Percentiles rank a stretch among this genome's conserved stretches.
Evolutionary conservation across 2,113 vertebrate species (phyloP).

Genomic region (Cercopithecus mona): DNA sequence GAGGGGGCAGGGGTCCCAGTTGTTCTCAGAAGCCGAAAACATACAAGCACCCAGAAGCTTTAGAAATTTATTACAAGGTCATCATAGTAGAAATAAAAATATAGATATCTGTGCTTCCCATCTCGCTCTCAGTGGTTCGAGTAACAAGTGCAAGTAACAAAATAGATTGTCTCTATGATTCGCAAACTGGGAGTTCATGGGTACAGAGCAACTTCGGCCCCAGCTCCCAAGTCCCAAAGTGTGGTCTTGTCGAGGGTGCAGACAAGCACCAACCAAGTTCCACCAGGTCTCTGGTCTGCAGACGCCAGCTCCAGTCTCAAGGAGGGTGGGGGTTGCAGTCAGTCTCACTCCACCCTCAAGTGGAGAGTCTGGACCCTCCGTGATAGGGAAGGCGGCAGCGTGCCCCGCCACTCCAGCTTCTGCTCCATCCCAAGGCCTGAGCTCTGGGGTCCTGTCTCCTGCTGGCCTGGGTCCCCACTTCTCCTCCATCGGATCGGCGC

Average conservation of each 20-base stretch:
- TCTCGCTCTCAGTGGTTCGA: neutral
- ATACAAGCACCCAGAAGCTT: neutral
- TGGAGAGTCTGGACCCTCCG: neutral
- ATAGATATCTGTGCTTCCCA: neutral
- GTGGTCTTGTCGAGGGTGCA: neutral
- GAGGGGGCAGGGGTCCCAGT: neutral
- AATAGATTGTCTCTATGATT: neutral
- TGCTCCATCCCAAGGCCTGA: neutral
- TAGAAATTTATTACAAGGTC: constrained; percentile 81
- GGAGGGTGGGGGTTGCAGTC: neutral
- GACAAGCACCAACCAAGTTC: neutral
- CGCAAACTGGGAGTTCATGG: neutral
- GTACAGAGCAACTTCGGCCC: neutral
- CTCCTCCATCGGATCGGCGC: neutral
- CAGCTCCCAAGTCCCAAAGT: neutral
- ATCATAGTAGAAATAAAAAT: constrained; percentile 49
- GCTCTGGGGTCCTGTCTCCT: constrained; percentile 6
- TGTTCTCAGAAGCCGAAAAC: neutral
- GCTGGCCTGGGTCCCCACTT: neutral
- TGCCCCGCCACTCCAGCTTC: neutral
- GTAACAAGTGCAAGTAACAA: constrained; percentile 67
- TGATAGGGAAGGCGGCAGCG: neutral
- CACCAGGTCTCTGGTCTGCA: neutral
- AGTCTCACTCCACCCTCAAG: neutral
- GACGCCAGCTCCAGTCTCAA: neutral